Evolutionary conservation across 2,797 vertebrate genomes (phyloP).

Genomic region (Oceanodroma leucorhoa): DNA sequence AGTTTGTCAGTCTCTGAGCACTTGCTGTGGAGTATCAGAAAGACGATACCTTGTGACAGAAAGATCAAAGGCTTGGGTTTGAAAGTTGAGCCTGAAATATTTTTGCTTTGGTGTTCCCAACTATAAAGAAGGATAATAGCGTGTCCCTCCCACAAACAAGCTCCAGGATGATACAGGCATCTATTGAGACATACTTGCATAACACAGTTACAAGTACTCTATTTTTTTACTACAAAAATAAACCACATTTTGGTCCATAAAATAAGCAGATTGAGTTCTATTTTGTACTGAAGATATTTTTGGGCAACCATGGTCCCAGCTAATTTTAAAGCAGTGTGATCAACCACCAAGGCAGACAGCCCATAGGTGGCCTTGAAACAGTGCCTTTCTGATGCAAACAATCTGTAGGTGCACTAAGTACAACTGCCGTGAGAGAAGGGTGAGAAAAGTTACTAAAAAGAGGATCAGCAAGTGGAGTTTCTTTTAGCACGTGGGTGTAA

Average conservation of each 20-base stretch:
- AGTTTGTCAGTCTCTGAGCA: neutral
- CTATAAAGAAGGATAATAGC: neutral
- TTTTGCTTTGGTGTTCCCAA: neutral
- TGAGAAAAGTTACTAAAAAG: neutral
- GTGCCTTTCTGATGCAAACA: neutral
- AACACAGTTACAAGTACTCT: neutral
- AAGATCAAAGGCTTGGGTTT: constrained; percentile 13
- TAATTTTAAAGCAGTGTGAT: neutral
- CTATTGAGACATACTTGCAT: neutral
- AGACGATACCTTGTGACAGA: neutral
- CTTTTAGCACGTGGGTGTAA: neutral
- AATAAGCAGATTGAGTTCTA: neutral
- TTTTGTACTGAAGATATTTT: neutral
- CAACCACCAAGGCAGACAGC: neutral
- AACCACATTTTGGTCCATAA: neutral
- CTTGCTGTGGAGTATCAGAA: neutral
- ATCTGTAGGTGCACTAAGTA: neutral
- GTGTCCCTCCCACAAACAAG: neutral
- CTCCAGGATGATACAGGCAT: neutral
- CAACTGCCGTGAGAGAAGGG: neutral
- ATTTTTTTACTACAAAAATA: neutral
- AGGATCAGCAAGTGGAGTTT: neutral
- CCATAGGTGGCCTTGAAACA: neutral
- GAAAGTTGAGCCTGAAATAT: neutral
- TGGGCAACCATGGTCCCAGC: neutral